These are phyloP conservation scores for Drosophila aldrichi DNA, from an alignment of 2,888 invertebrate species.

Conservation along the genomic window DNA sequence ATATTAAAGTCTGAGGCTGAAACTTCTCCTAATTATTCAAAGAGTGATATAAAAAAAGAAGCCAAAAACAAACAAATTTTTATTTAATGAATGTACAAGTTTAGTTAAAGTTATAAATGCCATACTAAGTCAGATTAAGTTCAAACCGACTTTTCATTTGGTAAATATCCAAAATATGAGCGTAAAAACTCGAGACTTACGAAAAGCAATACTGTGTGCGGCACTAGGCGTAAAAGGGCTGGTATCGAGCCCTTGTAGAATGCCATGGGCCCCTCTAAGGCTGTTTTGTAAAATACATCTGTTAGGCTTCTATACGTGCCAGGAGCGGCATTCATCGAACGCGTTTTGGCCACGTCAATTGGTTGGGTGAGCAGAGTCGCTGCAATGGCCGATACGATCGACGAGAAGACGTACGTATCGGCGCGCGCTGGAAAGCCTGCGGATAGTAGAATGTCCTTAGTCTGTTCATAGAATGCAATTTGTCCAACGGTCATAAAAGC, in stretches of 20 bases:
- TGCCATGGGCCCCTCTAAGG: slow-evolving; percentile 93
- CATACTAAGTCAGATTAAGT: neutral
- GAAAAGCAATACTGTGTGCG: slow-evolving; percentile 98
- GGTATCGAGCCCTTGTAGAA: slow-evolving; percentile 98
- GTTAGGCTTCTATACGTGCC: slow-evolving; percentile 92
- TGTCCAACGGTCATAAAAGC: slow-evolving; percentile 98
- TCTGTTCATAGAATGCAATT: slow-evolving; percentile 97
- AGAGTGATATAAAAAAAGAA: too few species aligned
- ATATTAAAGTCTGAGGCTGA: too few species aligned
- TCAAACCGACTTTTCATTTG: slow-evolving; percentile 13
- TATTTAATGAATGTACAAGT: neutral
- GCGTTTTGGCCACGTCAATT: slow-evolving; percentile 97
- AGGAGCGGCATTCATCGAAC: slow-evolving; percentile 97
- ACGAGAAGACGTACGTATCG: slow-evolving; percentile 93
- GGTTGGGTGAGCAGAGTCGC: slow-evolving; percentile 92
- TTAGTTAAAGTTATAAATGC: neutral
- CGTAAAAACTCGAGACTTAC: slow-evolving; percentile 97
- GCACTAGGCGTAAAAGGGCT: slow-evolving; percentile 96
- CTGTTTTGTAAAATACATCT: slow-evolving; percentile 91
- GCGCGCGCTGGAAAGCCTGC: slow-evolving; percentile 92
- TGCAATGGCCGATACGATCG: slow-evolving; percentile 90
- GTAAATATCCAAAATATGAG: slow-evolving; percentile 89
- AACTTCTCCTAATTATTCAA: too few species aligned
- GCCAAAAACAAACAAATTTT: too few species aligned
- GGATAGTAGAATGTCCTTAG: slow-evolving; percentile 88